Evolutionary conservation across 92 coral and sea anemone genomes (phyloP).

Genomic region (Galaxea fascicularis): DNA sequence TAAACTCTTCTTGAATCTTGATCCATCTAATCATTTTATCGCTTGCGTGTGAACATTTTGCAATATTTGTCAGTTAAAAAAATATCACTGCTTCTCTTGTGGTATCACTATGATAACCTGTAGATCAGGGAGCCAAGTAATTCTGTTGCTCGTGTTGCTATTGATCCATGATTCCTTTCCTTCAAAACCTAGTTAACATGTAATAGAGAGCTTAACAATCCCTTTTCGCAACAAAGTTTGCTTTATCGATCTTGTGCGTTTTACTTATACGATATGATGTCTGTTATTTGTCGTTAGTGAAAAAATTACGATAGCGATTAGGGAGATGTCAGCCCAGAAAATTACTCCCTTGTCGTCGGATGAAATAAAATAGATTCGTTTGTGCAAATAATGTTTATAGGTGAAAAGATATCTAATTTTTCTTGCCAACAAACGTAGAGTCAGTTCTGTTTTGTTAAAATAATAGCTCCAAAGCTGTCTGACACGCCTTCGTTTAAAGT

Average conservation of each 20-base stretch:
- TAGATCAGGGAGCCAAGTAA: constrained; percentile 17
- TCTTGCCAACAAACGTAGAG: not conserved
- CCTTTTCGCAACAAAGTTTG: not conserved
- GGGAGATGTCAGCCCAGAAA: constrained; percentile 14
- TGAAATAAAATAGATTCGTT: constrained; percentile 22
- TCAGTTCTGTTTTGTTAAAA: not conserved
- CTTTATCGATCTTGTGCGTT: not conserved
- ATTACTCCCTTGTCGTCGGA: constrained; percentile 18
- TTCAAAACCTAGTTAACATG: not conserved
- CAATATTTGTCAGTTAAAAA: constrained; percentile 31
- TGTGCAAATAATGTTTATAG: constrained; percentile 28
- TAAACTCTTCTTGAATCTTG: constrained; percentile 23
- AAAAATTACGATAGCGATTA: constrained; percentile 10
- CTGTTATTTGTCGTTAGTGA: not conserved
- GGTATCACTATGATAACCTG: constrained; percentile 33
- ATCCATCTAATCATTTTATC: constrained; percentile 51
- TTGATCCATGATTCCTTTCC: not conserved
- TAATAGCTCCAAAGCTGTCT: no score
- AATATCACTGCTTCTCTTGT: not conserved
- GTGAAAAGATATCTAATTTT: constrained; percentile 1
- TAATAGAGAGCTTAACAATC: not conserved
- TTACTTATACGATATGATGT: not conserved
- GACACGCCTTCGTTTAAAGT: not conserved
- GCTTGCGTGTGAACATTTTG: constrained; percentile 15
- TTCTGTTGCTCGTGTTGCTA: not conserved